Base-by-base conservation (phyloP, 1,140 invertebrate genomes). In the Drosophila willistoni region DNA sequence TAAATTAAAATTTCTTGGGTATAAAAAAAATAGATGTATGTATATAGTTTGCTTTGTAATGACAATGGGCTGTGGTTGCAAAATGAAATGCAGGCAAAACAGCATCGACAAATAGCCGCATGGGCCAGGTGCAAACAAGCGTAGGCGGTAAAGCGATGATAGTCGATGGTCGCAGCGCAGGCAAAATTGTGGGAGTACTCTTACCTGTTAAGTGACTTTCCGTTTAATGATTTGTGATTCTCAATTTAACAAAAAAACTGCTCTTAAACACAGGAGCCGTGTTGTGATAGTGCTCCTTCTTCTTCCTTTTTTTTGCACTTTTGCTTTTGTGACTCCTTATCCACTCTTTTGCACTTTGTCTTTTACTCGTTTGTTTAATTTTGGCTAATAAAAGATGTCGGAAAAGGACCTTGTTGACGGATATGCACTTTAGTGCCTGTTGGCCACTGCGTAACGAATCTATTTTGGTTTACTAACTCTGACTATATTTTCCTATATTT, bases 401-500 rank as follows among this genome's bases (percentile, higher is more conserved):
- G 10, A 12, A 12, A 12, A 9, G 13, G 13, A 14, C 17, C 44
- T 51, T 10, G 17, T 51, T 22, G 44, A 51, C 44, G 12, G 19
- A 9, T 51, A 51, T 51, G 44, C 44, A 51, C 6, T 51, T 19
- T 22, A 17, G 44, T 51, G 44, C 44, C 44, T 51, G 17, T 51
- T 51, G 44, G 44, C 17, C 17, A 51, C 7, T 22, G 17, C 9
- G 19, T 22, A 22, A 51, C 44, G 44, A 14, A 19, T 51, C 12
- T 39, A 5, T 51, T 51, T 51, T 51, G 44, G 2, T 51, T 51
- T 51, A 22, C 44, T 19, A 51, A 12, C 44, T 47, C 17, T 47
- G 44, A 47, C 14, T 47, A 47, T 47, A 51, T 22, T 51, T 51
- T 51, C 17, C 54, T 77, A 86, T 76, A 76, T 81, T 82, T 85